Evolutionary conservation across 2,113 vertebrate genomes (phyloP).

Genomic region (Corvus moneduloides): DNA sequence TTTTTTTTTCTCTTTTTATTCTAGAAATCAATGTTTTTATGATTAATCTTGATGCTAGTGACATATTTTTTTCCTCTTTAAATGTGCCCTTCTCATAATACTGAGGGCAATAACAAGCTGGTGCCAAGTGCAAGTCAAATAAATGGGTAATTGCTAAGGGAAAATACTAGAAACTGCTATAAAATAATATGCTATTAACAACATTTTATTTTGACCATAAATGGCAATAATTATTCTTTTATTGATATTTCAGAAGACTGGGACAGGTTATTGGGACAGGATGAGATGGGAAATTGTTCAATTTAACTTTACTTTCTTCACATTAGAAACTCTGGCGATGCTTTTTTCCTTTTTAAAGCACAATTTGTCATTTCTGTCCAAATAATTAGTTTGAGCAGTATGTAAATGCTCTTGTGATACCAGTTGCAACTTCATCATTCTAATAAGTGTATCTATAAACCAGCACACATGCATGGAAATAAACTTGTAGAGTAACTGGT

Average conservation of each 20-base stretch:
- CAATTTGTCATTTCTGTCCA: not conserved
- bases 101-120: not conserved
- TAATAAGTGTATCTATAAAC: not conserved
- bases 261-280: not conserved
- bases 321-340: not conserved
- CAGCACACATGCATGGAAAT: not conserved
- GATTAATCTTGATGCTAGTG: conserved; percentile 1
- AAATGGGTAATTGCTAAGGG: conserved; percentile 15
- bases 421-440: not conserved
- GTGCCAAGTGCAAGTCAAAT: conserved; percentile 57
- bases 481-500: not conserved
- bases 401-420: not conserved
- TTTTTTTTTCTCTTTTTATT: not conserved
- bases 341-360: not conserved
- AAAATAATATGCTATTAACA: conserved; percentile 37
- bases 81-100: not conserved
- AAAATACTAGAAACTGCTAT: conserved; percentile 39
- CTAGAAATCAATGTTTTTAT: not conserved
- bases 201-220: conserved; percentile 43
- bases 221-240: conserved; percentile 11
- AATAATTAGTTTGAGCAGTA: not conserved
- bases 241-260: conserved; percentile 43
- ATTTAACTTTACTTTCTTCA: conserved; percentile 23
- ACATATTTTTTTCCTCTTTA: not conserved
- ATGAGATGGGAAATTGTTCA: conserved; percentile 26